Evolutionary conservation across 1,140 invertebrate species (phyloP).

Genomic region (Ooceraea biroi): DNA sequence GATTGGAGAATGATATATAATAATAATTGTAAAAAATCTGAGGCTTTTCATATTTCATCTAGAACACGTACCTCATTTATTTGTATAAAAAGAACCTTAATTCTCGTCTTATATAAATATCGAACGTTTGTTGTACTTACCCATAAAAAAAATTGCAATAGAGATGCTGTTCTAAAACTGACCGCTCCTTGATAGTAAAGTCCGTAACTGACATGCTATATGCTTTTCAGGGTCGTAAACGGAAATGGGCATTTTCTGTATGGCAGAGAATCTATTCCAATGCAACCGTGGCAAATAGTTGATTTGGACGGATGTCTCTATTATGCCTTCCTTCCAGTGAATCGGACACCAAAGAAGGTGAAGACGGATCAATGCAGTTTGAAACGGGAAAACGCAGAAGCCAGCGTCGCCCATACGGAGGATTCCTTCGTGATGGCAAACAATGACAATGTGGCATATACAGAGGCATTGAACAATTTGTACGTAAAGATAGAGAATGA

Average conservation of each 20-base stretch:
- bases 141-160: background rate
- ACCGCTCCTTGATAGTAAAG: background rate
- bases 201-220: conserved; percentile 66
- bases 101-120: background rate
- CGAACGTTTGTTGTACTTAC: background rate
- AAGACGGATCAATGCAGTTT: background rate
- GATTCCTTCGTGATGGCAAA: conserved; percentile 2
- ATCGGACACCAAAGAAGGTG: conserved; percentile 16
- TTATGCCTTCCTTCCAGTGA: conserved; percentile 79
- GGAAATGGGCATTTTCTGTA: conserved; percentile 77
- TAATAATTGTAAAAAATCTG: conserved; percentile 30
- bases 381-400: conserved; percentile 16
- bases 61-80: conserved; percentile 19
- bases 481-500: conserved; percentile 73
- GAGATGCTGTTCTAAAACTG: background rate
- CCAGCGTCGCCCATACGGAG: conserved; percentile 10
- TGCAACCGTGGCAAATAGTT: conserved; percentile 81
- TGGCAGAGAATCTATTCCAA: conserved; percentile 77
- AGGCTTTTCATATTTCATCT: conserved; percentile 20
- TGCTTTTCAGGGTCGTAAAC: conserved; percentile 72
- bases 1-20: conserved; percentile 40
- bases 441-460: conserved; percentile 41
- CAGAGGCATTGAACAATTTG: conserved; percentile 63
- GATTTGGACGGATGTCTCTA: conserved; percentile 79
- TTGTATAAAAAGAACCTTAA: conserved; percentile 12